Conservation (phyloP, 2,113 vertebrate genomes). For the Forbesichthys agassizii region DNA sequence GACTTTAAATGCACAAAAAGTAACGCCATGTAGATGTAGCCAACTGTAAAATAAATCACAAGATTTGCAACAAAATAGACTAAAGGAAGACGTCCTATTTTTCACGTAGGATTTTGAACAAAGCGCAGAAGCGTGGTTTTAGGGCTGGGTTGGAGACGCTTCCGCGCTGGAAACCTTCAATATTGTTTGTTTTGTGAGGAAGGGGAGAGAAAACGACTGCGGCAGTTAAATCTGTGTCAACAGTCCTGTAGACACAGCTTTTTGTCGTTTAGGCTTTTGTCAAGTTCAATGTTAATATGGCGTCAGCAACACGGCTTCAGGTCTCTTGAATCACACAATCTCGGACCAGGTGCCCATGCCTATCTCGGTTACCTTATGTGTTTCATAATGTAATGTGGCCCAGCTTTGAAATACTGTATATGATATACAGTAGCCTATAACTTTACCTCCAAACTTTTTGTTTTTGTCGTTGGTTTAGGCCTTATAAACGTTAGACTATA, state of each 20-base stretch:
- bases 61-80: neutral
- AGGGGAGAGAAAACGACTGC: conserved; percentile 38
- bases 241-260: conserved; percentile 60
- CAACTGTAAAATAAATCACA: too few species aligned
- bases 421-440: too few species aligned
- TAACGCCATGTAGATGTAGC: too few species aligned
- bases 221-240: conserved; percentile 60
- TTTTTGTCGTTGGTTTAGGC: too few species aligned
- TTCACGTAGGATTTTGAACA: conserved; percentile 53
- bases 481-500: too few species aligned
- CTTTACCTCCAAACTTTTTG: too few species aligned
- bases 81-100: neutral
- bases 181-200: conserved; percentile 57
- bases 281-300: conserved; percentile 75
- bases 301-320: neutral
- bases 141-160: conserved; percentile 22
- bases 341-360: too few species aligned
- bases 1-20: too few species aligned
- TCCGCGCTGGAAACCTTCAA: conserved; percentile 32
- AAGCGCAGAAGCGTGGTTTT: conserved; percentile 41
- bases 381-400: too few species aligned
- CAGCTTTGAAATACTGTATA: too few species aligned
- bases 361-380: too few species aligned
- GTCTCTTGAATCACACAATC: too few species aligned
- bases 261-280: conserved; percentile 46